A percentile compares a stretch with the other conserved stretches of the same genome.
phyloP scores from a whole-genome alignment of 1,140 invertebrate species.

The Platorchestia sp. region DNA sequence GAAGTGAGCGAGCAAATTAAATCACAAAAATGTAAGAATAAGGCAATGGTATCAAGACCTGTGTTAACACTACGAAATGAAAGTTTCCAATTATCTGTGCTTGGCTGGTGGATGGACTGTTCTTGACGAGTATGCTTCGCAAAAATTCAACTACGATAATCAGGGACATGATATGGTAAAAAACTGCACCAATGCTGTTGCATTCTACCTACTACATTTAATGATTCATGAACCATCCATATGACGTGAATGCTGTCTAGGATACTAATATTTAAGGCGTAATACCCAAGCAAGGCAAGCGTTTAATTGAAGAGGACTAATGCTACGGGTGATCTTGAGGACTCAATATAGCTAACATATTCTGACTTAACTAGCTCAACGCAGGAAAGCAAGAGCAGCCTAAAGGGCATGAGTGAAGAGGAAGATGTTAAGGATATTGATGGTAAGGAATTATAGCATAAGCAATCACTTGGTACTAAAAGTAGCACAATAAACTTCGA shows the following conservation, averaged over 20 bases:
- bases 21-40: neutral
- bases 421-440: neutral
- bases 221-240: neutral
- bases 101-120: neutral
- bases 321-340: neutral
- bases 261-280: neutral
- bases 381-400: neutral
- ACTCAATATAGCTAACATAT: neutral
- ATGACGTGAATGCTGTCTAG: neutral
- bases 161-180: neutral
- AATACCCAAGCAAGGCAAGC: neutral
- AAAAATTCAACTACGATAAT: neutral
- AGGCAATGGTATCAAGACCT: neutral
- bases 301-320: neutral
- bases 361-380: neutral
- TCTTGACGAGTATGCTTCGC: neutral
- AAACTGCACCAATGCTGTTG: neutral
- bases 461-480: neutral
- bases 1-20: neutral
- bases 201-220: neutral
- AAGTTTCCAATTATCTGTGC: neutral
- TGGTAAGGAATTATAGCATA: neutral
- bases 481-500: neutral
- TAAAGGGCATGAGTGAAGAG: neutral
- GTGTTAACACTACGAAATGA: neutral